These are phyloP conservation scores for Diorhabda carinulata DNA, from an alignment of 1,140 invertebrate genomes.

Conservation along the genomic window DNA sequence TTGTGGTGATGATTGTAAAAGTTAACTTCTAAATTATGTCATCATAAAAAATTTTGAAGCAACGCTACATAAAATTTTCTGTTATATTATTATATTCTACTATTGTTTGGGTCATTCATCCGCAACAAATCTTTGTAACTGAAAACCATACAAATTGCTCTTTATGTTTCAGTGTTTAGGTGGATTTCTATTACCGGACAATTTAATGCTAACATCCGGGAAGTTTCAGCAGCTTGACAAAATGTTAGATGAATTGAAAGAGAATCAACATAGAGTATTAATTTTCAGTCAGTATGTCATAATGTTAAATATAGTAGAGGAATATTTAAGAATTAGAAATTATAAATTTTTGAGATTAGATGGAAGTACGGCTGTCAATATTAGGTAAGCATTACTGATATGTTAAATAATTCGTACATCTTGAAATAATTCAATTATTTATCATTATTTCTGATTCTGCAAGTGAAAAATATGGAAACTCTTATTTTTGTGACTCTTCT, in stretches of 20 bases:
- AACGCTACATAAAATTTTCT: not conserved
- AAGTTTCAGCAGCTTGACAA: conserved; percentile 81
- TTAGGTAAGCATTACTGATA: conserved; percentile 52
- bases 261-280: conserved; percentile 72
- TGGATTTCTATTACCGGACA: conserved; percentile 58
- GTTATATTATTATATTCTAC: conserved; percentile 6
- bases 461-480: too few relatives aligned
- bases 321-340: conserved; percentile 71
- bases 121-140: too few relatives aligned
- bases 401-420: too few relatives aligned
- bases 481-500: too few relatives aligned
- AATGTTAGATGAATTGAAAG: conserved; percentile 69
- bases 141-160: too few relatives aligned
- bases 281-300: conserved; percentile 95
- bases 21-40: too few relatives aligned
- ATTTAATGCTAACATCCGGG: conserved; percentile 72
- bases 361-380: conserved; percentile 76
- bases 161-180: conserved; percentile 38
- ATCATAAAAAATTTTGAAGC: too few relatives aligned
- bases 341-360: conserved; percentile 78
- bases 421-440: too few relatives aligned
- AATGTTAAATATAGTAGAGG: conserved; percentile 85
- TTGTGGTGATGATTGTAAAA: too few relatives aligned
- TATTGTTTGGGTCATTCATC: too few relatives aligned
- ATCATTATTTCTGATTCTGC: too few relatives aligned